Conservation (phyloP, 2,113 vertebrate species). For the Naja naja region DNA sequence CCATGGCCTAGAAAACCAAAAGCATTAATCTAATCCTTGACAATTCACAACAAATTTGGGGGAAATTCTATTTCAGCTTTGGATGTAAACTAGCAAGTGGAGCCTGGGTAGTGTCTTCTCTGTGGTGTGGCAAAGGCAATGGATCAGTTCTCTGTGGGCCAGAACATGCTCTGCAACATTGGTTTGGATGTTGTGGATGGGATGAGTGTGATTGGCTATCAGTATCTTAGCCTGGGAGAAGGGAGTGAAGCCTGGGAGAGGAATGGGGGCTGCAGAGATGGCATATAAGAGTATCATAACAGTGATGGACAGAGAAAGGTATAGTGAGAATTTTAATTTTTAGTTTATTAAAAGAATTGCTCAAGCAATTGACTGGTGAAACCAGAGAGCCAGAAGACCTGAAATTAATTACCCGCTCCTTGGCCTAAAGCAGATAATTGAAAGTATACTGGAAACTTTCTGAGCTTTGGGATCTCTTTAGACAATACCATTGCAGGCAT, state of each 20-base stretch:
- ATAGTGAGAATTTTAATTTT: neutral
- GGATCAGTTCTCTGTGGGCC: neutral
- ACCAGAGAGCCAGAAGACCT: neutral
- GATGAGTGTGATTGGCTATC: neutral
- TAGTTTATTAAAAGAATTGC: neutral
- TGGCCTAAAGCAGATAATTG: neutral
- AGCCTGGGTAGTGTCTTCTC: neutral
- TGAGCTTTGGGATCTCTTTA: neutral
- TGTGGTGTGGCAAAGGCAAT: neutral
- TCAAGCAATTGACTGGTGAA: neutral
- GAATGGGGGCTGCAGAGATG: neutral
- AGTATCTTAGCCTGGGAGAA: neutral
- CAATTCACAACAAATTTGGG: neutral
- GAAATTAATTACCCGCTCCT: neutral
- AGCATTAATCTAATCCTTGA: neutral
- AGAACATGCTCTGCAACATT: neutral
- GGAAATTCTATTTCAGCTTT: neutral
- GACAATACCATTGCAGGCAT: neutral
- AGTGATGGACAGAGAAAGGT: neutral
- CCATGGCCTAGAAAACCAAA: neutral
- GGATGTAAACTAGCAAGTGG: neutral
- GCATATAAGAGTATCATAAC: neutral
- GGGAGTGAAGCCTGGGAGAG: neutral
- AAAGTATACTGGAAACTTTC: neutral
- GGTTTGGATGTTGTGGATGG: neutral